Base-by-base conservation (phyloP, 1,140 invertebrate species). In the Eueides isabella region DNA sequence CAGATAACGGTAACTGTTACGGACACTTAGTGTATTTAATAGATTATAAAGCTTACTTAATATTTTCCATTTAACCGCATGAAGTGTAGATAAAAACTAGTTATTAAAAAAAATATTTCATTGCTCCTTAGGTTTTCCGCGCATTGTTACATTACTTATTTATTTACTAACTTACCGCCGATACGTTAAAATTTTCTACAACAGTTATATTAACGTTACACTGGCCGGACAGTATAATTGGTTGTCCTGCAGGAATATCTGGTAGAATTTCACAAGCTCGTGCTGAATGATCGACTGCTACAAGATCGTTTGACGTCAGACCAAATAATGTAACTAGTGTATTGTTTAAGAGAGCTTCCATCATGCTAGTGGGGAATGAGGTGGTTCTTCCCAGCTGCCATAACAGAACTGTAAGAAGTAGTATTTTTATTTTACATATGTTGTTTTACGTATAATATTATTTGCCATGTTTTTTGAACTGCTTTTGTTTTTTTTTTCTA, bases 221-320 rank as follows among this genome's bases (percentile, higher is more conserved):
- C 31, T 86, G 84, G 65, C 91, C 91, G 19, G 83, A 78, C 3
- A 92, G 64, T 26, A 92, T 78, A 5, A 93, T 73, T 9, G 85
- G 81, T 23, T 89, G 68, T 14, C 81, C 85, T 5, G 72, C 64
- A 6, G 76, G 66, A 30, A 92, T 85, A 11, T 77, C 72, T 1
- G 90, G 88, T 11, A 91, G 67, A 0, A 72, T 64, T 28, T 72
- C 78, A 23, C 91, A 92, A 9, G 86, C 80, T 5, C 62, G 66
- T 0, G 82, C 82, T 0, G 82, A 83, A 44, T 89, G 85, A 2
- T 85, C 75, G 2, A 87, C 70, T 3, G 61, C 1, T 4, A 62
- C 33, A 1, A 92, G 73, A 7, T 82, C 70, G 0, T 44, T 67
- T 16, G 76, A 33, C 0, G 71, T 74, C 23, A 89, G 75, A 11